phyloP scores from a whole-genome alignment of 1,140 invertebrate genomes.

The Drosophila parabipectinata region DNA sequence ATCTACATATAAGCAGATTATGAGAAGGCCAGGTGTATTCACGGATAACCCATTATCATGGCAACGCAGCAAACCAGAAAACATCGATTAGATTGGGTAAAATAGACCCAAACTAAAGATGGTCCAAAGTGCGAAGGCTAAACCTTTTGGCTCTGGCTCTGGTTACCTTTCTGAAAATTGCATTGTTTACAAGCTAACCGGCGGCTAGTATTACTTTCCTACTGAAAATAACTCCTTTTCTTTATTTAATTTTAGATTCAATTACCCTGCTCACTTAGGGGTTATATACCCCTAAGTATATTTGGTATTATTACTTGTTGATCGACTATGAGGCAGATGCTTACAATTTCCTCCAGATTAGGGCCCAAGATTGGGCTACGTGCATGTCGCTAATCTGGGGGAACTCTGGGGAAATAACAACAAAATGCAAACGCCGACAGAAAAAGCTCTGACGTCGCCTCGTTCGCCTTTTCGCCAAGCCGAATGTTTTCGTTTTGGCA shows the following conservation, averaged over 20 bases:
- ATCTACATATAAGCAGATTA: constrained; percentile 32
- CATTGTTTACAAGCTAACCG: background rate
- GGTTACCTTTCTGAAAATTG: no score
- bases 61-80: background rate
- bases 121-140: constrained; percentile 47
- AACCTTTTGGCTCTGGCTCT: background rate
- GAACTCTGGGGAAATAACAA: constrained; percentile 12
- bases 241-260: constrained; percentile 15
- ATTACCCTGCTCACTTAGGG: constrained; percentile 21
- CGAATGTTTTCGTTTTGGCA: constrained; percentile 67
- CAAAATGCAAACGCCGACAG: constrained; percentile 36
- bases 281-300: background rate
- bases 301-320: background rate
- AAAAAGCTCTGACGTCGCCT: constrained; percentile 43
- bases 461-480: constrained; percentile 8
- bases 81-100: constrained; percentile 40
- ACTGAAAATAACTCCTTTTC: background rate
- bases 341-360: constrained; percentile 32
- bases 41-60: constrained; percentile 28
- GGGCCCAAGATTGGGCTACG: constrained; percentile 19
- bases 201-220: background rate
- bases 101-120: background rate
- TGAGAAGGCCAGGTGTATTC: constrained; percentile 18
- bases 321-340: constrained; percentile 17
- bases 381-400: constrained; percentile 43